Evolutionary conservation across 1,140 invertebrate species (phyloP).

Genomic region (Aphelinus certus): DNA sequence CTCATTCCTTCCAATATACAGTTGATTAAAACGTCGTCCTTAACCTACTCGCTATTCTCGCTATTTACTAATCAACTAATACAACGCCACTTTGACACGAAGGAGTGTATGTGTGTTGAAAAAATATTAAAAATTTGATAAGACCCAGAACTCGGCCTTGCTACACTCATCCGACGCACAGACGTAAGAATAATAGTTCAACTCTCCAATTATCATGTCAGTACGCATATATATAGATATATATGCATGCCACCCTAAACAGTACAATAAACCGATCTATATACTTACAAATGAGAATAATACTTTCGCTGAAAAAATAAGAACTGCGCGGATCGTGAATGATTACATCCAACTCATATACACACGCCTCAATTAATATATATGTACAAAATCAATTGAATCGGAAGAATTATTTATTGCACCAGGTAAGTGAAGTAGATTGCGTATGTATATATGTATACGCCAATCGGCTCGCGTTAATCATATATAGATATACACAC

Average conservation of each 20-base stretch:
- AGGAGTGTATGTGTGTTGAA: too few relatives aligned
- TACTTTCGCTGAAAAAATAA: constrained; percentile 40
- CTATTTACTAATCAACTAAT: not conserved
- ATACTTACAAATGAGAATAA: constrained; percentile 25
- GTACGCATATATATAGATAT: not conserved
- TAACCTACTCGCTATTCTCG: not conserved
- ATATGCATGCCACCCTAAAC: not conserved
- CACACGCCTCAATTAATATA: not conserved
- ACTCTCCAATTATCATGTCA: not conserved
- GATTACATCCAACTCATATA: constrained; percentile 6
- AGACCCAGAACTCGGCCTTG: too few relatives aligned
- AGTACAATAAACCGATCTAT: not conserved
- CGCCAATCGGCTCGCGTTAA: not conserved
- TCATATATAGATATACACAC: not conserved
- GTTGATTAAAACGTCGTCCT: constrained; percentile 1
- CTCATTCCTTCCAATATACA: not conserved
- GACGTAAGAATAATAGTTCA: not conserved
- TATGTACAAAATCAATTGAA: constrained; percentile 34
- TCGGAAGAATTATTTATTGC: constrained; percentile 22
- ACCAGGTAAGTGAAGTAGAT: constrained; percentile 16
- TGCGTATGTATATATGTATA: not conserved
- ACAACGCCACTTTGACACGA: too few relatives aligned
- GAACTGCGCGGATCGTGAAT: constrained; percentile 16
- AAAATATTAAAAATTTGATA: too few relatives aligned
- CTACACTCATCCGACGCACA: not conserved